These are phyloP conservation scores for Syngnathus acus DNA, from an alignment of 2,797 vertebrate species.

Conservation along the genomic window DNA sequence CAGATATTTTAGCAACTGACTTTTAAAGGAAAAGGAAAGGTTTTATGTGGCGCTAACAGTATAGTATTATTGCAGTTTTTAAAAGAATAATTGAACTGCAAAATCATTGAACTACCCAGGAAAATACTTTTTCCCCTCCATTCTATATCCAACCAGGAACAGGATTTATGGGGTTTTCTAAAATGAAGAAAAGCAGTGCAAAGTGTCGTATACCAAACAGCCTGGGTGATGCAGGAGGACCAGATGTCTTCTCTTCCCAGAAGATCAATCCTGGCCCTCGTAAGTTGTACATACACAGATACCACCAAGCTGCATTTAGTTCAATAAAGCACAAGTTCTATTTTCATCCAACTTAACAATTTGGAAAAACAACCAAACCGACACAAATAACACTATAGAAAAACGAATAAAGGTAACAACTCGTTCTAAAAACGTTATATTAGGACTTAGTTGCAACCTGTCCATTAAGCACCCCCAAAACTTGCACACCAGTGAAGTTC, in stretches of 20 bases:
- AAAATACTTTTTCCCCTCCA: too few relatives aligned
- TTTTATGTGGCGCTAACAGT: neutral
- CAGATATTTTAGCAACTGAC: neutral
- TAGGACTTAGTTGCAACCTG: neutral
- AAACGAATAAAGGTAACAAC: too few relatives aligned
- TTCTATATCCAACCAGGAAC: too few relatives aligned
- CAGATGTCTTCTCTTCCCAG: neutral
- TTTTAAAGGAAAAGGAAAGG: neutral
- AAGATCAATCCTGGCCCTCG: neutral
- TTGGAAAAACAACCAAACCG: neutral
- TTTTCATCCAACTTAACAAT: neutral
- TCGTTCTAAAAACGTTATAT: too few relatives aligned
- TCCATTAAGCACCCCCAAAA: neutral
- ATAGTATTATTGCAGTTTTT: too few relatives aligned
- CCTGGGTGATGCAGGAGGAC: neutral
- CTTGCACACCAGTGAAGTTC: neutral
- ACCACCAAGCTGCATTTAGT: neutral
- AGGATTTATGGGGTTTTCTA: too few relatives aligned
- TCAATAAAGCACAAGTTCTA: neutral
- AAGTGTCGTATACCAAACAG: too few relatives aligned
- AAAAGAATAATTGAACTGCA: too few relatives aligned
- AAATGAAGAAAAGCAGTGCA: too few relatives aligned
- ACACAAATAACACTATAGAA: neutral
- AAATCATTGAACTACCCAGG: too few relatives aligned
- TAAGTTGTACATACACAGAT: neutral